Evolutionary conservation across 2,113 vertebrate genomes (phyloP), one percentile per base, ranked within the genome.

Genomic region (Mormyrus iriodes): DNA sequence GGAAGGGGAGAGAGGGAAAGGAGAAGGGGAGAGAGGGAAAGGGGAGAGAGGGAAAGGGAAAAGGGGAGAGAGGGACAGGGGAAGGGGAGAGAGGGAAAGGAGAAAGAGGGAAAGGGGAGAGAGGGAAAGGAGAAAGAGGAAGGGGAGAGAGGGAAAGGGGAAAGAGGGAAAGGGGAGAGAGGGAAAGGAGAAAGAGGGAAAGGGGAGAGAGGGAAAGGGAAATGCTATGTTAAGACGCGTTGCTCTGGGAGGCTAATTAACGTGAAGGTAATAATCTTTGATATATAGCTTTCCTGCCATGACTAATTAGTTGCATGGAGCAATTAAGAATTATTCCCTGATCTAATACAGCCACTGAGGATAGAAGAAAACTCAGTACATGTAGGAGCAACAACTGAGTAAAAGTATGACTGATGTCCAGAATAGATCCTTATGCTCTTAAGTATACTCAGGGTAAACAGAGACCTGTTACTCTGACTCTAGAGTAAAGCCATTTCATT

Each of bases 271-370:
- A 73, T 87, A 90, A 83, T 84, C 69, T 88, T 27, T 79, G 86
- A 88, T 61, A 88, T 48, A 90, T 88, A 35, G 51, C 85, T 85
- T 90, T 31, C 19, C n/a, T 39, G 61, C 51, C 85, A 42, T 87
- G 89, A 90, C 79, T 55, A 90, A 90, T 90, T 88, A 88, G 65
- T 35, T 42, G 65, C 89, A 87, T 27, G 51, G 24, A 15, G 61
- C 89, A 87, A 88, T 90, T 90, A 90, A 79, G 35, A 88, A 58
- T 82, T n/a, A 46, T 31, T 87, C n/a, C 27, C 85, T 58, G 83
- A 87, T 76, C 46, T 87, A 86, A 76, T 86, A 51, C 35, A 76
- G 65, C 48, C 15, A 42, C 27, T 9, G 52, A 19, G 55, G 86
- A 21, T 65, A n/a, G 85, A 52, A 52, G 48, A 9, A 85, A 42